Base-by-base conservation (phyloP, 2,797 vertebrate species). In the Megalops cyprinoides region DNA sequence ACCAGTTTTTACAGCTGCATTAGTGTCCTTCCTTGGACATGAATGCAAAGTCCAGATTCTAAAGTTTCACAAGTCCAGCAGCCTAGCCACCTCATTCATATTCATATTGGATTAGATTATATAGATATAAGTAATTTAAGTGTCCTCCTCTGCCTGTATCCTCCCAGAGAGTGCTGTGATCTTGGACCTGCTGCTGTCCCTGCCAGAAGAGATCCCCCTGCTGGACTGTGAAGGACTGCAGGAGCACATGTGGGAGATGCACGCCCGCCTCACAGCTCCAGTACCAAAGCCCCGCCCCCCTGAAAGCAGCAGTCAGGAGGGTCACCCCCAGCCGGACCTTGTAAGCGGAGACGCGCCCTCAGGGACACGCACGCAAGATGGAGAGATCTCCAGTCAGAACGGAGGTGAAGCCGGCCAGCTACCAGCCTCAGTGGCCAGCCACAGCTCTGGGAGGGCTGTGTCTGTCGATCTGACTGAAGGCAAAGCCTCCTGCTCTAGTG, bases 101-200 rank as follows among this genome's bases (percentile, higher is more conserved):
- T 25, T 34, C 37, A 42, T 42, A 31, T 14, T 1, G 37, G n/a
- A n/a, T n/a, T n/a, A n/a, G n/a, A n/a, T 6, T 46, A 18, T 14
- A 10, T 62, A 14, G 3, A 10, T 44, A 67, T n/a, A n/a, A n/a
- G n/a, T n/a, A n/a, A 34, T 76, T 65, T 83, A 75, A 49, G 62
- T 62, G 15, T 5, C 10, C 46, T 12, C 42, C 60, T 42, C 83
- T 4, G 31, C 79, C 8, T 78, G 15, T 23, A 80, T 12, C 75
- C 71, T 49, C 79, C 20, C 73, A 95, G 94, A 95, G 83, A 89
- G 90, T 20, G 94, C 94, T 0, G 88, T 95, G 0, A 12, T 95
- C 18, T 77, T 95, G 87, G 92, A 94, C 39, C 85, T 95, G 31
- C 58, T 95, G 81, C 91, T 93, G 92, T 90, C 90, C 74, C 91